Base-by-base conservation (phyloP, 1,140 invertebrate species). In the Zophobas atratus region DNA sequence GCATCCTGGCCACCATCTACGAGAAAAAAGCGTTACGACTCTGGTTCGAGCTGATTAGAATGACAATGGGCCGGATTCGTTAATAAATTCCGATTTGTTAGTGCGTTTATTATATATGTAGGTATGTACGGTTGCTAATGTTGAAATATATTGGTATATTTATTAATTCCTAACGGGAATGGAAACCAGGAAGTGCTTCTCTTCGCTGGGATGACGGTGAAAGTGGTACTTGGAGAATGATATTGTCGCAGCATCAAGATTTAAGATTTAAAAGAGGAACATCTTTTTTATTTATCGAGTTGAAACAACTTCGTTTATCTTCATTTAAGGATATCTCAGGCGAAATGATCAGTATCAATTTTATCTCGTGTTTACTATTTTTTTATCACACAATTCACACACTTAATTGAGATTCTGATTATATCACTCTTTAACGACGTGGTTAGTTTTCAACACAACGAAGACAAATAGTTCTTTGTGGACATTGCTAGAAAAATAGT, bases 91-190 rank as follows among this genome's bases (percentile, higher is more conserved):
- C 39, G 39, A 67, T 67, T 67, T 67, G 60, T 43, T 67, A 39
- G 3, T 20, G 20, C 49, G 20, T 51, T 51, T 51, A 51, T 67
- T 67, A 67, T 32, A 8, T 67, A 67, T 43, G 60, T 67, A 67
- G 60, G 60, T 67, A 67, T 67, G 60, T 39, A 41, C 39, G 39
- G 60, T 43, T 67, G 60, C 60, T 67, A 67, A 67, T 67, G 60
- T 67, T 67, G 60, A 67, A 67, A 67, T 67, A 20, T 20, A 67
- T 67, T 67, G 60, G n/a, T 67, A 67, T 67, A 67, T 67, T 67
- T 67, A 67, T 67, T 67, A 67, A 67, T 67, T 67, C 39, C 60
- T 67, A 67, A 67, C 60, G 60, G 60, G 33, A 67, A 67, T 67
- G 43, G 60, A 41, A 67, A 67, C 60, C n/a, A 67, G 60, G 60